Conservation (phyloP, 2,888 invertebrate species). For the Drosophila dives region DNA sequence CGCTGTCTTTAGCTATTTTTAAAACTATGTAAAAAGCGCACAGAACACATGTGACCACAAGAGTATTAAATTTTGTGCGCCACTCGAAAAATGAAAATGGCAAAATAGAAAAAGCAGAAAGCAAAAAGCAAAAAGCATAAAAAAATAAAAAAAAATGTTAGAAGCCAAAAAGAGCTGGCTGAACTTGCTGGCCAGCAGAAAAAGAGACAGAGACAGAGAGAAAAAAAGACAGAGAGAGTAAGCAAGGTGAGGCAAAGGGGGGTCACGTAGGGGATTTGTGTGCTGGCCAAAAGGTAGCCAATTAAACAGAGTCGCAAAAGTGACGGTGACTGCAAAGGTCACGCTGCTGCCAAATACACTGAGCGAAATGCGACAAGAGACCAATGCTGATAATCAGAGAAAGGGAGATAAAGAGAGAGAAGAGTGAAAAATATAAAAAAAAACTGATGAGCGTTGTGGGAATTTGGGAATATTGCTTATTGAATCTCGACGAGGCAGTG, state of each 20-base stretch:
- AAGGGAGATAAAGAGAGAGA: neutral
- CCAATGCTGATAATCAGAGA: constrained; percentile 2
- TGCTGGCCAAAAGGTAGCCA: constrained; percentile 59
- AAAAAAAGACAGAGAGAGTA: neutral
- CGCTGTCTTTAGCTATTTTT: constrained; percentile 69
- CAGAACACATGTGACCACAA: constrained; percentile 80
- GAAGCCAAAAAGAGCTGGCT: constrained; percentile 55
- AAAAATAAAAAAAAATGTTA: constrained; percentile 44
- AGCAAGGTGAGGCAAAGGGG: neutral
- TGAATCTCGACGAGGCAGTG: constrained; percentile 8
- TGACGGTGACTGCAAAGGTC: constrained; percentile 64
- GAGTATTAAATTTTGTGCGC: constrained; percentile 73
- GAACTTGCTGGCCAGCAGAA: constrained; percentile 30
- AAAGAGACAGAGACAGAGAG: neutral
- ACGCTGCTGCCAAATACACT: constrained; percentile 44
- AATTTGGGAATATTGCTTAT: constrained; percentile 36
- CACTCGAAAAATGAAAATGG: constrained; percentile 40
- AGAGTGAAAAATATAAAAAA: constrained; percentile 31
- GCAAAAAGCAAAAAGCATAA: constrained; percentile 29
- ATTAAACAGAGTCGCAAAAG: constrained; percentile 66
- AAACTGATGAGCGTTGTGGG: constrained; percentile 41
- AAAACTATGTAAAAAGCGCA: constrained; percentile 65
- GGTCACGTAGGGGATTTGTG: constrained; percentile 41
- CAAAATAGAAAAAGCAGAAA: constrained; percentile 24
- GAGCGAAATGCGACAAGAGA: constrained; percentile 47